These are phyloP conservation scores for Villa cingulata DNA, from an alignment of 2,888 invertebrate species.

Conservation along the genomic window DNA sequence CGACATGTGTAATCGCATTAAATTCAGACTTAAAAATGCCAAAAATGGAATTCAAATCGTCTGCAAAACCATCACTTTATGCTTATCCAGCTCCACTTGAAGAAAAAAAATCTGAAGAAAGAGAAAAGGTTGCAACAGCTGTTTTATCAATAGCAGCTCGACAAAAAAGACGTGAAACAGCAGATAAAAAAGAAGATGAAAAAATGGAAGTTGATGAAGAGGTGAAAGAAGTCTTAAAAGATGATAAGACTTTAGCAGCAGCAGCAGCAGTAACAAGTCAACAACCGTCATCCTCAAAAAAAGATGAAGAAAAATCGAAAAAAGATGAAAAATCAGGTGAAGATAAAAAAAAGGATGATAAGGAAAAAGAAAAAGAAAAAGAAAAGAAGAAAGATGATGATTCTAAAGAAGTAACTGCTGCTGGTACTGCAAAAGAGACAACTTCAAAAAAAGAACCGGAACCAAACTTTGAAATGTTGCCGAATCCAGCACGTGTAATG, in stretches of 20 bases:
- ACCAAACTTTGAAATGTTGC: constrained; percentile 77
- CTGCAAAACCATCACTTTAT: constrained; percentile 85
- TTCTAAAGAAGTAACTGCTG: constrained; percentile 35
- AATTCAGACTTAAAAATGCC: constrained; percentile 90
- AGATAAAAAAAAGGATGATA: constrained; percentile 29
- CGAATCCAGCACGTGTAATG: constrained; percentile 90
- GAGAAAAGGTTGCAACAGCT: constrained; percentile 95
- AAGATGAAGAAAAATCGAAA: constrained; percentile 25
- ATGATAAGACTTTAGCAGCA: constrained; percentile 39
- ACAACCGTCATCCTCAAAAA: constrained; percentile 21
- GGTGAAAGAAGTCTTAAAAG: constrained; percentile 38
- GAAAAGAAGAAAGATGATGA: constrained; percentile 37
- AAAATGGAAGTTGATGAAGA: constrained; percentile 83
- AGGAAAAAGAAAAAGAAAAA: constrained; percentile 20
- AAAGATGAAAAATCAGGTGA: constrained; percentile 18
- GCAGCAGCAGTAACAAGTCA: constrained; percentile 35
- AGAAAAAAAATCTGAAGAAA: constrained; percentile 95
- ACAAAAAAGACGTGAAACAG: constrained; percentile 72
- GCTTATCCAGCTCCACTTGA: constrained; percentile 95
- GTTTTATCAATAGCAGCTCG: constrained; percentile 93
- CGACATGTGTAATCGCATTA: constrained; percentile 87
- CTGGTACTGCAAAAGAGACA: constrained; percentile 17
- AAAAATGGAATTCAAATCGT: constrained; percentile 80
- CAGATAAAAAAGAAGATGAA: constrained; percentile 44
- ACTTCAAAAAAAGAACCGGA: constrained; percentile 67